phyloP scores from a whole-genome alignment of 30 jellyfish, hydroid and myxozoan genomes.

The Cassiopea andromeda region DNA sequence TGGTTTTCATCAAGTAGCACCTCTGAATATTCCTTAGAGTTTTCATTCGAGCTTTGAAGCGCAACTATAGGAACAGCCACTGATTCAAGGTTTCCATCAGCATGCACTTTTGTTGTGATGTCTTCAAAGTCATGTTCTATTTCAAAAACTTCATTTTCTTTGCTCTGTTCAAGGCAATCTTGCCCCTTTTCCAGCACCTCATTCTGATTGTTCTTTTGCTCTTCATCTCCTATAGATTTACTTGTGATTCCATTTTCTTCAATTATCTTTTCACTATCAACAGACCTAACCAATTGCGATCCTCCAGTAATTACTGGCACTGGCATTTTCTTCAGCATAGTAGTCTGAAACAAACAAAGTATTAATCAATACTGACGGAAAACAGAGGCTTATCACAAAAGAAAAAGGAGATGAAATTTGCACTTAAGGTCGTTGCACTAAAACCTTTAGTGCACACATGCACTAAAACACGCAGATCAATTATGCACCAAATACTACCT shows the following conservation, averaged over 20 bases:
- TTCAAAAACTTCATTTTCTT: neutral
- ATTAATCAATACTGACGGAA: neutral
- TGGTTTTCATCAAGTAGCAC: neutral
- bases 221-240: neutral
- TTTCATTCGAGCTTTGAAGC: neutral
- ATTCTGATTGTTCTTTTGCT: slow-evolving; percentile 1
- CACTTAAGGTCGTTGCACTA: too few relatives aligned
- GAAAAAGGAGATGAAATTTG: too few relatives aligned
- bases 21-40: neutral
- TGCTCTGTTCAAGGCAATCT: slow-evolving; percentile 22
- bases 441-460: too few relatives aligned
- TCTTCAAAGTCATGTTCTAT: slow-evolving; percentile 44
- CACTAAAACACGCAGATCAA: too few relatives aligned
- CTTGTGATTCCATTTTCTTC: slow-evolving; percentile 7
- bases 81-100: neutral
- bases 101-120: slow-evolving; percentile 1
- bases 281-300: neutral
- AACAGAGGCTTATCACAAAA: too few relatives aligned
- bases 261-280: neutral
- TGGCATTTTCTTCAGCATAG: slow-evolving; percentile 87
- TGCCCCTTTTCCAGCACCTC: slow-evolving; percentile 11
- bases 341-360: slow-evolving; percentile 33
- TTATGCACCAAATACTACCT: slow-evolving; percentile 46
- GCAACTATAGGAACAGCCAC: slow-evolving; percentile 14
- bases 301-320: slow-evolving; percentile 79